Evolutionary conservation across 2,113 vertebrate genomes (phyloP).

Genomic region (Stigmatopora argus): DNA sequence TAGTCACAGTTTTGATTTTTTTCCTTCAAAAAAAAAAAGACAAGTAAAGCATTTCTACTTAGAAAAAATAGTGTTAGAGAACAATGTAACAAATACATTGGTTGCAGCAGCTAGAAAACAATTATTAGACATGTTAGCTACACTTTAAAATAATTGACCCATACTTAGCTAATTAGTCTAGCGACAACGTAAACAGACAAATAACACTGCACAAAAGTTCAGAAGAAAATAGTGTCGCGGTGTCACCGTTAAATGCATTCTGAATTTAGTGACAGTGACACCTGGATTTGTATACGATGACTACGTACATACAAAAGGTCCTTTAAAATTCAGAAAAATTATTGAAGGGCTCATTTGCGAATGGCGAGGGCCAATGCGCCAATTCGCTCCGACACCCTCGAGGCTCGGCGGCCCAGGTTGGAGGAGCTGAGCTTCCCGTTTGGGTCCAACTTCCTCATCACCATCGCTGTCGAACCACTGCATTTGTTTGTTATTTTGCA

Average conservation of each 20-base stretch:
- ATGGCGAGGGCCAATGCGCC: conserved; percentile 53
- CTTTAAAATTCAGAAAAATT: conserved; percentile 10
- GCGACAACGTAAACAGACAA: conserved; percentile 42
- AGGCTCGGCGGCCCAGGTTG: conserved; percentile 52
- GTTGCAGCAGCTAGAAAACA: conserved; percentile 46
- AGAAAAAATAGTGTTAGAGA: conserved; percentile 25
- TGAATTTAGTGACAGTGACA: conserved; percentile 20
- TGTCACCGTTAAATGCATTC: conserved; percentile 20
- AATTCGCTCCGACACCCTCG: conserved; percentile 37
- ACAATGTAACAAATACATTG: conserved; percentile 43
- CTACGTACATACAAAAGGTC: conserved; percentile 19
- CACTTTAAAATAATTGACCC: conserved; percentile 20
- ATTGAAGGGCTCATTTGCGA: conserved; percentile 38
- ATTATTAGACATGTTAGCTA: conserved; percentile 36
- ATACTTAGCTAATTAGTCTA: conserved; percentile 19
- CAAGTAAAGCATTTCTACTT: conserved; percentile 1
- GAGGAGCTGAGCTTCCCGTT: conserved; percentile 59
- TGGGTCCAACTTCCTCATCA: conserved; percentile 64
- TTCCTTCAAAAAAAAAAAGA: conserved; percentile 1
- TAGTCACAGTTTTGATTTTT: conserved; percentile 37
- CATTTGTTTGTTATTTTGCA: conserved; percentile 20
- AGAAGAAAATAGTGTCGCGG: conserved; percentile 19
- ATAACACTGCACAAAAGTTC: conserved; percentile 14
- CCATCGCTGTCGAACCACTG: conserved; percentile 7
- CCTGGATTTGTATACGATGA: conserved; percentile 19